Evolutionary conservation across 92 coral and sea anemone species (phyloP), one percentile per base, ranked within the genome.

Genomic region (Virgularia gustaviana): DNA sequence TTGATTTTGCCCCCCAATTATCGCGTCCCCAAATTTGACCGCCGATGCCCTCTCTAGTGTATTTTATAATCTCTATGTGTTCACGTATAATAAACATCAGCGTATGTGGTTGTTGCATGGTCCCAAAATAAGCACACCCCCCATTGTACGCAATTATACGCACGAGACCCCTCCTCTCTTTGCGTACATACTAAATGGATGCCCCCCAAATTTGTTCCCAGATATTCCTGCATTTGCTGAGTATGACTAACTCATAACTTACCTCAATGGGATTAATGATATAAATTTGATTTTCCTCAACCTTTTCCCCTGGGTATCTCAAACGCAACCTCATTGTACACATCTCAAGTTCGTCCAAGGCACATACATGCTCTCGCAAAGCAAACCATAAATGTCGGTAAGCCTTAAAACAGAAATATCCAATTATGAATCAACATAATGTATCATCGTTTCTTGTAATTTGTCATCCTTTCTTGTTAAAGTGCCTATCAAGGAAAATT

Each of bases 261-360:
- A 86, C 98, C 88, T 92, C 88, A 42, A 86, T 72, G 19, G 83
- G 89, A 49, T 85, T 83, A 36, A 92, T 83, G 20, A 92, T 86
- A 36, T 92, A 88, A 12, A 70, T 73, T 28, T 83, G 83, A 56
- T 89, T 75, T 8, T 92, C 96, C 41, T 78, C 38, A 3, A 75
- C 77, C 32, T 62, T 76, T 71, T 92, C 98, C 24, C 96, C 92
- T 38, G 94, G 92, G 30, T 83, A 74, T 82, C 81, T 83, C 25
- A 89, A 47, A 24, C 96, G 83, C 39, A 92, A 79, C 36, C 96
- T 85, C 56, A 90, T 89, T 8, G 98, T 89, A 54, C 98, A 92
- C 98, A 92, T 92, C 57, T 89, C 98, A 53, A 92, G 76, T 56
- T 92, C 98, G 66, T 92, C 98, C 37, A 89, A 74, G 6, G 88